Percentiles rank a stretch among this genome's conserved stretches.
phyloP scores from a whole-genome alignment of 2,888 invertebrate genomes.

The Priocnemis perturbator region DNA sequence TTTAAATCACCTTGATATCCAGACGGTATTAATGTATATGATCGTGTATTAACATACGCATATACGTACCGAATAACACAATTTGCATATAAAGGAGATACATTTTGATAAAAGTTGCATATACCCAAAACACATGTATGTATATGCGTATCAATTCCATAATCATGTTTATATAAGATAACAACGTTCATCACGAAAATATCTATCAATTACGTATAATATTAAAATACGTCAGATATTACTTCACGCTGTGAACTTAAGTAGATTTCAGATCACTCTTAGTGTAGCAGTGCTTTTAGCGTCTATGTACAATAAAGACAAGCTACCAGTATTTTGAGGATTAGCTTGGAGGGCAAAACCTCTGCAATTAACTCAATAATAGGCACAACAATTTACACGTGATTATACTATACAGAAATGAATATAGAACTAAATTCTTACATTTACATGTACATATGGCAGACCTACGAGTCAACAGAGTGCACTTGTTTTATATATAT shows the following conservation, averaged over 20 bases:
- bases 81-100: constrained; percentile 37
- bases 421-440: constrained; percentile 53
- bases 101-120: constrained; percentile 11
- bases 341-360: constrained; percentile 29
- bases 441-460: constrained; percentile 67
- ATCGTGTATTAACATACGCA: too few relatives aligned
- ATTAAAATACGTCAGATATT: constrained; percentile 45
- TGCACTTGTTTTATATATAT: constrained; percentile 32
- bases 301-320: constrained; percentile 61
- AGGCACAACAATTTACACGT: constrained; percentile 48
- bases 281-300: constrained; percentile 54
- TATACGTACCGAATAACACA: neutral
- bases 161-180: constrained; percentile 27
- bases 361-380: constrained; percentile 43
- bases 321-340: constrained; percentile 43
- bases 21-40: too few relatives aligned
- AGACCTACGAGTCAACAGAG: constrained; percentile 64
- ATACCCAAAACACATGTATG: neutral
- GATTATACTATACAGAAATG: constrained; percentile 55
- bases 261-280: constrained; percentile 72
- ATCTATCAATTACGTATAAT: constrained; percentile 47
- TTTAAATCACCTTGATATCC: too few relatives aligned
- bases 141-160: constrained; percentile 8
- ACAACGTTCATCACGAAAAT: constrained; percentile 27
- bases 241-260: constrained; percentile 63